Base-by-base conservation (phyloP, 2,113 vertebrate species). In the Cyprinus carpio region DNA sequence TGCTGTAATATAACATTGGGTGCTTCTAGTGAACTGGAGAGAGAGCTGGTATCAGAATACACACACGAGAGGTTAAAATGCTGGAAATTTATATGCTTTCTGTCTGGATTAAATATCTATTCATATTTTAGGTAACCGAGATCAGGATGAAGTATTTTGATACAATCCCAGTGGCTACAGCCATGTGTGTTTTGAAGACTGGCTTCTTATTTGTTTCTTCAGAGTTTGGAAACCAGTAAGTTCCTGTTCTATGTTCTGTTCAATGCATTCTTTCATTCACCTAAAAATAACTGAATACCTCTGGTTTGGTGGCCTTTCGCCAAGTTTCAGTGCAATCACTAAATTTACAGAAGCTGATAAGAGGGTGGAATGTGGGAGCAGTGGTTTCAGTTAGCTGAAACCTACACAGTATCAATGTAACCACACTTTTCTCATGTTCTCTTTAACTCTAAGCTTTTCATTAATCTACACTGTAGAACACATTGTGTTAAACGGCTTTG, bases 191-290 rank as follows among this genome's bases (percentile, higher is more conserved):
- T 65, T 92, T 99, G 92, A 99, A 99, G 92, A 99, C 98, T 0
- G 98, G 98, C 6, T 99, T 99, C 91, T 95, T 99, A 75, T 99
- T 99, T 88, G 98, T 99, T 87, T 89, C 98, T 8, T 98, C 98
- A 51, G 98, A 99, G 88, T 99, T 99, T 94, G 98, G 98, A 92
- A 99, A 99, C 90, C 98, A 99, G 98, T 99, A 92, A 97, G 97
- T 97, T 84, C 85, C 4, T 27, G n/a, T 46, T 49, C 20, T 40
- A 3, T 40, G 8, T 40, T n/a, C 4, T n/a, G n/a, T n/a, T n/a
- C n/a, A n/a, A n/a, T 4, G 12, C 65, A 16, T 65, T 75, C 62
- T 49, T 8, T 69, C 40, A 23, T 25, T 9, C 20, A 76, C 20
- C 25, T 2, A 77, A 74, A 25, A 71, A 3, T 79, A 75, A 51